Evolutionary conservation across 2,888 invertebrate genomes (phyloP).

Genomic region (Plebejus anna): DNA sequence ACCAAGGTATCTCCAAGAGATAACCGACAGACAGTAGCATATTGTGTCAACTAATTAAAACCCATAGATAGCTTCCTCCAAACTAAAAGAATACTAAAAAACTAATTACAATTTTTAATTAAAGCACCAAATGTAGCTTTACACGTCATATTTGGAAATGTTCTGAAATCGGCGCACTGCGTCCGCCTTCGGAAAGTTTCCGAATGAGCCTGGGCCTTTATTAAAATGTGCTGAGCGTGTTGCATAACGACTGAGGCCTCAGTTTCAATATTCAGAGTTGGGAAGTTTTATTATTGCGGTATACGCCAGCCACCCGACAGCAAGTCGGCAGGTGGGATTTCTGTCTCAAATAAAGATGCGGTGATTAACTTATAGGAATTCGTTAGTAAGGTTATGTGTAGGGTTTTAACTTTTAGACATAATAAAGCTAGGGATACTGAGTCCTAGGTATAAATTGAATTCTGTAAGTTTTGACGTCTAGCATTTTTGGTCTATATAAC

Average conservation of each 20-base stretch:
- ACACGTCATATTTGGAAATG: constrained; percentile 3
- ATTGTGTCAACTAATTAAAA: not conserved
- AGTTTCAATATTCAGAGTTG: constrained; percentile 78
- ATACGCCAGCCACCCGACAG: constrained; percentile 60
- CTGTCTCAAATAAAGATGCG: constrained; percentile 42
- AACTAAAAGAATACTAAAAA: not conserved
- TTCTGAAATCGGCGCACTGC: constrained; percentile 52
- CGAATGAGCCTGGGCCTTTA: constrained; percentile 69
- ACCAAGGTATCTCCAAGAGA: no score
- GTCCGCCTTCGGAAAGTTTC: constrained; percentile 72
- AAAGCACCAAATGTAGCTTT: constrained; percentile 1
- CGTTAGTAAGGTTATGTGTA: not conserved
- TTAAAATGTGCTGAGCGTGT: constrained; percentile 74
- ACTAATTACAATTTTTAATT: not conserved
- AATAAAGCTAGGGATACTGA: not conserved
- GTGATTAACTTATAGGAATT: constrained; percentile 55
- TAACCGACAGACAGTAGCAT: not conserved
- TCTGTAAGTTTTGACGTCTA: not conserved
- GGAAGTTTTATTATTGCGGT: constrained; percentile 78
- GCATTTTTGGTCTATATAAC: not conserved
- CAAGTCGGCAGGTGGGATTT: constrained; percentile 59
- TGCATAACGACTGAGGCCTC: constrained; percentile 70
- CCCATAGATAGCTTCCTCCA: no score
- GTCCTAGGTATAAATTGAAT: not conserved
- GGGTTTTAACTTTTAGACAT: not conserved